phyloP scores from a whole-genome alignment of 2,797 vertebrate species.

The Carduelis carduelis region DNA sequence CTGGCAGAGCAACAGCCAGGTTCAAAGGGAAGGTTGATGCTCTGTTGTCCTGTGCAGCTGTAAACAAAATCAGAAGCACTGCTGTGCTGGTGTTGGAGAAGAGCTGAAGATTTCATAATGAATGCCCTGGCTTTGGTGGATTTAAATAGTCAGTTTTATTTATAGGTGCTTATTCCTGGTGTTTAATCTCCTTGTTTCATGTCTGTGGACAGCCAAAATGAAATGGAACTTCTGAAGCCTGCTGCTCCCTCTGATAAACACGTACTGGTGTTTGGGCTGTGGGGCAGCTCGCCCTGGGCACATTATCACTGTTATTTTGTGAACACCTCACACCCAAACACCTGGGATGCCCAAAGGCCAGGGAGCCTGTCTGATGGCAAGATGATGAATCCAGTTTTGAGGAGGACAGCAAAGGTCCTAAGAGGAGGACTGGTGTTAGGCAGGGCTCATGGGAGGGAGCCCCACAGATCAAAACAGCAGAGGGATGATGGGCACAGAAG shows the following conservation, averaged over 20 bases:
- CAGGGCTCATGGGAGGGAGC: rapidly evolving
- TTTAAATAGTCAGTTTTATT: conserved; percentile 33
- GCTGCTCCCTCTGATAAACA: conserved; percentile 6
- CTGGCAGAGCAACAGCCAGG: neutral
- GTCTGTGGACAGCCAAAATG: neutral
- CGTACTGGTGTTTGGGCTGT: neutral
- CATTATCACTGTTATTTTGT: neutral
- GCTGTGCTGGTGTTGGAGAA: neutral
- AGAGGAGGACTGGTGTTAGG: neutral
- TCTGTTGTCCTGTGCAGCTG: neutral
- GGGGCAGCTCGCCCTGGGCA: neutral
- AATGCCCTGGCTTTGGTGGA: neutral
- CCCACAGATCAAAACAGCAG: neutral
- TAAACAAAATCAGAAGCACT: neutral
- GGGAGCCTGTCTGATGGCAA: neutral
- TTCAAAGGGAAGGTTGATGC: neutral
- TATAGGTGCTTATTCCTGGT: conserved; percentile 4
- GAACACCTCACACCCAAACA: neutral
- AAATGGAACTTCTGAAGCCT: conserved; percentile 14
- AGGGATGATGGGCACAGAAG: neutral
- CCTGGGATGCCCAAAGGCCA: neutral
- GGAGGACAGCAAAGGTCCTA: neutral
- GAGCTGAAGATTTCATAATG: neutral
- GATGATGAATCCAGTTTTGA: neutral
- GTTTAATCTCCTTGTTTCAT: conserved; percentile 24